A percentile compares a stretch with the other conserved stretches of the same genome.
phyloP scores from a whole-genome alignment of 53 echinoderm and acorn worm genomes.

The Pentamera pediparva region DNA sequence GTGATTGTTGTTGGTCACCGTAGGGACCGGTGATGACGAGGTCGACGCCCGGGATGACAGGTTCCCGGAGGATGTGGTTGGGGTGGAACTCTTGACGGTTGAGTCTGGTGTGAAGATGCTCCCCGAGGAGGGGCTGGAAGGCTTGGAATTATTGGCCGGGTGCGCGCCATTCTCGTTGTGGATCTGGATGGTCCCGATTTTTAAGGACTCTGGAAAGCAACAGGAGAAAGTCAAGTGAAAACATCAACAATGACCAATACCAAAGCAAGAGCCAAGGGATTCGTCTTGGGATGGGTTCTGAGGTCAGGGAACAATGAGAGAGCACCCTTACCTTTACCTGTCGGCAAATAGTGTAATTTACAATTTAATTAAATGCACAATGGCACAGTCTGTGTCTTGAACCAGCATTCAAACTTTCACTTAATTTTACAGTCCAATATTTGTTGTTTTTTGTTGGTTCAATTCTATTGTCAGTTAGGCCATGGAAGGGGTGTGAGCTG shows the following conservation, averaged over 20 bases:
- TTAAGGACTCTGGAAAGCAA: slow-evolving; percentile 23
- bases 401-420: no score
- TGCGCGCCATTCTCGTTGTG: slow-evolving; percentile 24
- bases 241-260: background rate
- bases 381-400: no score
- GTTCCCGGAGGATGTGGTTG: slow-evolving; percentile 49
- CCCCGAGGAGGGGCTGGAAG: slow-evolving; percentile 40
- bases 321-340: no score
- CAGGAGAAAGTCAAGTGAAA: background rate
- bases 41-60: slow-evolving; percentile 39
- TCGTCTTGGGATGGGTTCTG: no score
- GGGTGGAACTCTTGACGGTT: slow-evolving; percentile 47
- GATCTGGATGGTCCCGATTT: slow-evolving; percentile 22
- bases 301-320: no score
- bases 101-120: slow-evolving; percentile 50
- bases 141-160: slow-evolving; percentile 16
- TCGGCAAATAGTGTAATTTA: no score
- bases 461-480: no score
- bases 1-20: slow-evolving; percentile 21
- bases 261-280: background rate
- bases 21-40: slow-evolving; percentile 4
- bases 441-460: no score
- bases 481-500: no score
- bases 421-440: no score
- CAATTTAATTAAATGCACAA: no score